Percentiles rank a stretch among this genome's conserved stretches.
Evolutionary conservation across 1,140 invertebrate genomes (phyloP).

Genomic region (Trichonephila inaurata): DNA sequence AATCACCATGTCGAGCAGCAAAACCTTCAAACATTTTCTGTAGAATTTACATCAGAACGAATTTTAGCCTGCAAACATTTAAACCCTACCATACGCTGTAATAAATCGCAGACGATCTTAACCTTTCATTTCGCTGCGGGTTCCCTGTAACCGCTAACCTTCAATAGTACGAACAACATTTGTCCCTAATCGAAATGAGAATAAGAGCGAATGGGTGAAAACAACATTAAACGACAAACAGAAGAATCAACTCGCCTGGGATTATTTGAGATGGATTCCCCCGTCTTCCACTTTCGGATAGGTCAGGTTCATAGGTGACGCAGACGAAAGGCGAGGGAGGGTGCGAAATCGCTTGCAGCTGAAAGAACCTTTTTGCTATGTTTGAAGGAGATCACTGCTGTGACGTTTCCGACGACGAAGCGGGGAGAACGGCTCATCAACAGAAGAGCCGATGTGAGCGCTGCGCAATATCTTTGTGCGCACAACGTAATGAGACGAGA

Average conservation of each 20-base stretch:
- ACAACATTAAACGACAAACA: slow-evolving; percentile 15
- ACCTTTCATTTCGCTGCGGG: slow-evolving; percentile 55
- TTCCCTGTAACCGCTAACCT: slow-evolving; percentile 70
- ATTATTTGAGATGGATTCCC: slow-evolving; percentile 40
- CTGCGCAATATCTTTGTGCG: slow-evolving; percentile 34
- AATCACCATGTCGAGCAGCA: background rate
- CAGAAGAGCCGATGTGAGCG: slow-evolving; percentile 45
- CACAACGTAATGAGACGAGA: slow-evolving; percentile 57
- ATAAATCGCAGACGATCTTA: slow-evolving; percentile 33
- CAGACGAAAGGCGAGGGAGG: background rate
- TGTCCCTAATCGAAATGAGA: background rate
- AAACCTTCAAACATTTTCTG: background rate
- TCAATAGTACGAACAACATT: slow-evolving; percentile 45
- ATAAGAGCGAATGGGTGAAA: background rate
- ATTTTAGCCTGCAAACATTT: background rate
- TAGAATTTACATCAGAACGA: background rate
- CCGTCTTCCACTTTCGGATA: slow-evolving; percentile 45
- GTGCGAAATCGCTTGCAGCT: background rate
- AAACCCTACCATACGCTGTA: slow-evolving; percentile 39
- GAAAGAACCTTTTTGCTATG: background rate
- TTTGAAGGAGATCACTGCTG: slow-evolving; percentile 16
- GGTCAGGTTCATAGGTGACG: slow-evolving; percentile 53
- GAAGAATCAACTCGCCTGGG: slow-evolving; percentile 53
- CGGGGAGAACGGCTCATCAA: slow-evolving; percentile 31
- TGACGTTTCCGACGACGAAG: slow-evolving; percentile 2